Base-by-base conservation (phyloP, 2,113 vertebrate genomes). In the Bufo bufo region DNA sequence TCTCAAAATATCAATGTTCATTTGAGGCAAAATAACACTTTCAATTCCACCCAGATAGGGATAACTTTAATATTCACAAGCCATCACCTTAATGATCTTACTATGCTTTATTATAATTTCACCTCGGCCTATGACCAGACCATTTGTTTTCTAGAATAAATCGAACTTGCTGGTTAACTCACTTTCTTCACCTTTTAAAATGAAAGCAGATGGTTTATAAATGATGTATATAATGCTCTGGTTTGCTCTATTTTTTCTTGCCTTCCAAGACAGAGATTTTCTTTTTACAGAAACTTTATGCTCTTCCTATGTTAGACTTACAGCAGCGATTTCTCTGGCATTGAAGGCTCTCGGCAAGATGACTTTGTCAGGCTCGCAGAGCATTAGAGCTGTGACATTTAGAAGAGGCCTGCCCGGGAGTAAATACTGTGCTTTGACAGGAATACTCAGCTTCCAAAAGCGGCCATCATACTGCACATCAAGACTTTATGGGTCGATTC, bases 351-450 rank as follows among this genome's bases (percentile, higher is more conserved):
- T 75, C 72, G 47, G 45, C 45, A 75, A 75, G 72, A 75, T 75
- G 72, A 75, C 72, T 75, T 75, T 75, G 72, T 75, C 72, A 75
- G 4, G 17, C 45, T 19, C 17, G 72, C 72, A 10, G 72, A 50
- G 72, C 72, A 2, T 50, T 20, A 75, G 72, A 50, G 72, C 72
- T 75, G 47, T 75, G 72, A 75, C 72, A 75, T 75, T 75, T 75
- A 49, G 72, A 75, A 75, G 72, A 75, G 50, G 72, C 16, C 47
- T 75, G 45, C 47, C 72, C 12, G 72, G 47, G 72, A 75, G 47
- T 75, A 75, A 75, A 45, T 75, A 75, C 72, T 49, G 45, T 50
- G 72, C 50, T 75, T 75, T 75, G 72, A 75, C 72, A 75, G 45
- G 17, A 49, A 49, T 75, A 50, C 72, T 75, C 72, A 50, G 72